These are phyloP conservation scores for Drosophila yooni DNA, from an alignment of 2,888 invertebrate genomes.

Conservation along the genomic window DNA sequence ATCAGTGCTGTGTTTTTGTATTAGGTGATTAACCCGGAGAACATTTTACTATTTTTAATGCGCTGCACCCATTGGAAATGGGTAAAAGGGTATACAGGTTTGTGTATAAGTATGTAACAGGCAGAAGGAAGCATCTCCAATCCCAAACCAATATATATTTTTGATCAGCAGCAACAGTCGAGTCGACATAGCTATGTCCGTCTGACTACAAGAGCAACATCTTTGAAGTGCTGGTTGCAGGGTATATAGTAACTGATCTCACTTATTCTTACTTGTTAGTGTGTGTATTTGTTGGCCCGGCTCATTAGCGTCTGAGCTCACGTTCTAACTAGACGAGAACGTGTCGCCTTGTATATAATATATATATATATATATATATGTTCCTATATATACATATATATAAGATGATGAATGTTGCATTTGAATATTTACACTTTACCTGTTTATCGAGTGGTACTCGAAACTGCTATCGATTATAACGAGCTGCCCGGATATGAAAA, in stretches of 20 bases:
- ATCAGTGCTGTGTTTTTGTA: slow-evolving; percentile 9
- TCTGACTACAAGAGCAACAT: not conserved
- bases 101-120: not conserved
- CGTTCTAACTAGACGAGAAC: slow-evolving; percentile 52
- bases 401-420: not conserved
- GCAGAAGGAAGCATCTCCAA: not conserved
- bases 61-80: not conserved
- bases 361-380: not conserved
- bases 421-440: not conserved
- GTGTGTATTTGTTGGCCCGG: slow-evolving; percentile 33
- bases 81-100: not conserved
- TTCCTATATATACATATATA: not conserved
- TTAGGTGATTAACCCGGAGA: slow-evolving; percentile 50
- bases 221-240: not conserved
- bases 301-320: slow-evolving; percentile 62
- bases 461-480: slow-evolving; percentile 26
- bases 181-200: not conserved
- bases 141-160: not conserved
- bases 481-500: not conserved
- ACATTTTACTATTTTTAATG: slow-evolving; percentile 39
- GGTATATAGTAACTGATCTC: not conserved
- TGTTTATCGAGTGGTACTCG: slow-evolving; percentile 27
- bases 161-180: not conserved
- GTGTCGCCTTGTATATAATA: slow-evolving; percentile 16
- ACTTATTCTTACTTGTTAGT: slow-evolving; percentile 10